Percentiles rank a stretch among this genome's conserved stretches.
phyloP scores from a whole-genome alignment of 1,140 invertebrate species.

The Melipona quadrifasciata region DNA sequence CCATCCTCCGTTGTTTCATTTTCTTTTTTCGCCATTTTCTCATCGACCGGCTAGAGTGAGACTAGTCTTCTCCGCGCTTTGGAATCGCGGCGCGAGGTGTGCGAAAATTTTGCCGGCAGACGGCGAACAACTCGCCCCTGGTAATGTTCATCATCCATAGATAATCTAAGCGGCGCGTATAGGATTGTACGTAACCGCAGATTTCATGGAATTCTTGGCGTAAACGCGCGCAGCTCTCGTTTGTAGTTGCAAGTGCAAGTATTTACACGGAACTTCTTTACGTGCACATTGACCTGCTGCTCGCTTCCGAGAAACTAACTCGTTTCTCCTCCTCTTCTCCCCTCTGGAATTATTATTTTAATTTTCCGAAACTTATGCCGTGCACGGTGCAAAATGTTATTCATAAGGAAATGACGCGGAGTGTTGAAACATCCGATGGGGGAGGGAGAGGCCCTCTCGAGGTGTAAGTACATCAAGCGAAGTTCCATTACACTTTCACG shows the following conservation, averaged over 20 bases:
- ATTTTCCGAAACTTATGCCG: background rate
- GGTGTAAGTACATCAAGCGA: background rate
- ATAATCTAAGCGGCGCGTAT: background rate
- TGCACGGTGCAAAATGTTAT: background rate
- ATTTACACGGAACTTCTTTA: background rate
- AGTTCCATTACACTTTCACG: constrained; percentile 19
- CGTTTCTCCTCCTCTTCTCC: too few relatives aligned
- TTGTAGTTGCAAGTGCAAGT: background rate
- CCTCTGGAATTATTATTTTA: background rate
- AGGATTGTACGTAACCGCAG: constrained; percentile 15
- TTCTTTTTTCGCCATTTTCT: background rate
- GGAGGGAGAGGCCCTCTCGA: too few relatives aligned
- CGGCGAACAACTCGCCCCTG: background rate
- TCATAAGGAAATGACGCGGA: background rate
- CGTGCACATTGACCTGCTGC: background rate
- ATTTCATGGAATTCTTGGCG: background rate
- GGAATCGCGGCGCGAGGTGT: background rate
- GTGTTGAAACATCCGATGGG: background rate
- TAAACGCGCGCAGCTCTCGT: constrained; percentile 12
- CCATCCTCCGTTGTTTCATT: background rate
- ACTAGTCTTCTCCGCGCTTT: too few relatives aligned
- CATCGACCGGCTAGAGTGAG: background rate
- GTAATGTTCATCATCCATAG: background rate
- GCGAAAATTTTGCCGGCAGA: background rate
- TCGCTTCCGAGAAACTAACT: background rate